These are phyloP conservation scores for Aleiodes alternator DNA, from an alignment of 2,888 invertebrate genomes.

Conservation along the genomic window DNA sequence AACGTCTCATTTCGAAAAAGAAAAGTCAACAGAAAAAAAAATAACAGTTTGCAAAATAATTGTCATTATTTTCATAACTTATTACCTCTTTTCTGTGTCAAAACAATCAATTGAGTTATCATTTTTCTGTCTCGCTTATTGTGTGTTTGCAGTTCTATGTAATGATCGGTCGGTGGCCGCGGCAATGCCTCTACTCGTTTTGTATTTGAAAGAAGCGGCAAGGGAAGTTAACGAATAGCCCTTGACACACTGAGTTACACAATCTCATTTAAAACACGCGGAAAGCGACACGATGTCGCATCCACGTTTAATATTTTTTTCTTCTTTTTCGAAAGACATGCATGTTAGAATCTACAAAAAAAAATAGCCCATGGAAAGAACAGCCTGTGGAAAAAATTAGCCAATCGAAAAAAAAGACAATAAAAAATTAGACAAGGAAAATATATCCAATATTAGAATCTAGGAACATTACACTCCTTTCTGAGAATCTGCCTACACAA, in stretches of 20 bases:
- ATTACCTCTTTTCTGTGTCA: conserved; percentile 44
- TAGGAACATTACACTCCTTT: too few relatives aligned
- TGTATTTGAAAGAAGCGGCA: conserved; percentile 55
- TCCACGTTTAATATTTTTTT: not conserved
- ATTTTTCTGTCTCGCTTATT: conserved; percentile 54
- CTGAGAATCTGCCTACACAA: too few relatives aligned
- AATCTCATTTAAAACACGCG: conserved; percentile 61
- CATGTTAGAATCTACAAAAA: too few relatives aligned
- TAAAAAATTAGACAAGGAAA: too few relatives aligned
- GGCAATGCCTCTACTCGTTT: conserved; percentile 33
- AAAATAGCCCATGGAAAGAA: too few relatives aligned
- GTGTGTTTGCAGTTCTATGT: conserved; percentile 17
- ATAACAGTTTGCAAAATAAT: not conserved
- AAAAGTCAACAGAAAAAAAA: not conserved
- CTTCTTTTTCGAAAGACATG: too few relatives aligned
- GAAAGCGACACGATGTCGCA: conserved; percentile 55
- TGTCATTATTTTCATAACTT: conserved; percentile 11
- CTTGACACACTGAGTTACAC: conserved; percentile 71
- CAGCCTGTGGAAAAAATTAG: too few relatives aligned
- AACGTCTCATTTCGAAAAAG: not conserved
- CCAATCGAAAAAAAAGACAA: too few relatives aligned
- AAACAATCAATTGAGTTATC: conserved; percentile 61
- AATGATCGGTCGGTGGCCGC: conserved; percentile 24
- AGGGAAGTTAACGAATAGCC: conserved; percentile 57
- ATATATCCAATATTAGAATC: too few relatives aligned